Conservation (phyloP, 2,888 invertebrate species). For the Ophion costatus region DNA sequence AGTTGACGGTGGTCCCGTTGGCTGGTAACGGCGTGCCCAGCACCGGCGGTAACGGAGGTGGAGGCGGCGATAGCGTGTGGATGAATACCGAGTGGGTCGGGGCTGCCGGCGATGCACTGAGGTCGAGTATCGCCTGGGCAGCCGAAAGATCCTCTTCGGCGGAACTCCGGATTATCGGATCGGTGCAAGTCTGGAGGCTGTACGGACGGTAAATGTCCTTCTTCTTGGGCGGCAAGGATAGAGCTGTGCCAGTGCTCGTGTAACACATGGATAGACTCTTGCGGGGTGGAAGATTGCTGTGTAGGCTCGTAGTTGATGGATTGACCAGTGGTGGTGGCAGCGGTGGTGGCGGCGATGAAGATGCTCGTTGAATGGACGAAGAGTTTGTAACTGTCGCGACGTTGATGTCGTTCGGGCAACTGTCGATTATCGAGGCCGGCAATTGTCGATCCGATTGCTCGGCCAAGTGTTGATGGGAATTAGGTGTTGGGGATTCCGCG, state of each 20-base stretch:
- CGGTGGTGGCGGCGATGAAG: conserved; percentile 63
- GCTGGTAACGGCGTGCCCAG: conserved; percentile 65
- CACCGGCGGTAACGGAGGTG: conserved; percentile 77
- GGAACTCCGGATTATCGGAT: conserved; percentile 85
- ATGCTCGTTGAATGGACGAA: conserved; percentile 69
- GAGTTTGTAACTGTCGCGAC: conserved; percentile 54
- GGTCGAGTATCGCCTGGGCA: conserved; percentile 94
- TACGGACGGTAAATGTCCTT: conserved; percentile 96
- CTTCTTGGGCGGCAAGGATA: conserved; percentile 94
- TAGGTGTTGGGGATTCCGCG: conserved; percentile 73
- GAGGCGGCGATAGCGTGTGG: conserved; percentile 85
- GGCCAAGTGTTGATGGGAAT: conserved; percentile 61
- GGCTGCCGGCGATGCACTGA: conserved; percentile 92
- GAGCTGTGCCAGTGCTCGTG: conserved; percentile 92
- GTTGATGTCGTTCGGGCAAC: conserved; percentile 79
- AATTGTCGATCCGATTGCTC: conserved; percentile 42
- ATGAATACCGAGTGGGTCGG: conserved; percentile 81
- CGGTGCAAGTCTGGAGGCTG: conserved; percentile 85
- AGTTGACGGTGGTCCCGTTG: conserved; percentile 27
- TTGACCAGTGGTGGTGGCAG: conserved; percentile 64
- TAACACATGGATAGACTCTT: conserved; percentile 93
- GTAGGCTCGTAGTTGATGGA: conserved; percentile 70
- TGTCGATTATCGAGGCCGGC: conserved; percentile 6
- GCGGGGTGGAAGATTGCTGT: conserved; percentile 74
- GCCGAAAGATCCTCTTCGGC: conserved; percentile 94